A percentile compares a stretch with the other conserved stretches of the same genome.
These are phyloP conservation scores for Artemia sinica DNA, from an alignment of 2,888 invertebrate genomes.

Conservation along the genomic window DNA sequence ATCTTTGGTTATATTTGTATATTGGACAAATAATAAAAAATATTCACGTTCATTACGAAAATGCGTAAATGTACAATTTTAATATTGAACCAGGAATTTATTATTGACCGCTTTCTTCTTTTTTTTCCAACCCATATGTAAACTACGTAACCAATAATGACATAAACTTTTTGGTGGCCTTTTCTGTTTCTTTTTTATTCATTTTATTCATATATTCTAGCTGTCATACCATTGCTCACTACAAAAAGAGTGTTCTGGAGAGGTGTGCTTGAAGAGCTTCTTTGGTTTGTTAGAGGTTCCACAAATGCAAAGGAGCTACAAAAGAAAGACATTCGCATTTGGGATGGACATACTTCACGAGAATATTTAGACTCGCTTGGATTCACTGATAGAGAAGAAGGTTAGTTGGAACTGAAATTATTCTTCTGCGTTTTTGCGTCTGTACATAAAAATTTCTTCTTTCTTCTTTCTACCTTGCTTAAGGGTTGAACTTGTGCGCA, in stretches of 20 bases:
- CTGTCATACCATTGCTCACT: conserved; percentile 65
- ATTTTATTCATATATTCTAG: conserved; percentile 28
- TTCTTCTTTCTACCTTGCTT: too few relatives aligned
- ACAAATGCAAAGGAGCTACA: conserved; percentile 69
- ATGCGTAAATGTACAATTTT: too few relatives aligned
- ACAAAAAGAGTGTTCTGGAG: conserved; percentile 86
- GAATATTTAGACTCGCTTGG: conserved; percentile 72
- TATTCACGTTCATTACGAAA: too few relatives aligned
- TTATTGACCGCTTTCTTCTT: too few relatives aligned
- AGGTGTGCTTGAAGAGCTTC: conserved; percentile 73
- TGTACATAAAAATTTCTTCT: too few relatives aligned
- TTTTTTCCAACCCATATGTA: too few relatives aligned
- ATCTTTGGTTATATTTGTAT: too few relatives aligned
- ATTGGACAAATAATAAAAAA: too few relatives aligned
- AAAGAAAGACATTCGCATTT: conserved; percentile 67
- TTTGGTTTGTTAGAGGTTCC: conserved; percentile 84
- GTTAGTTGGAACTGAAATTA: conserved; percentile 31
- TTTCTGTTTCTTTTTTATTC: conserved; percentile 15
- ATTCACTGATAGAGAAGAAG: conserved; percentile 65
- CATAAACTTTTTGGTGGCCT: background rate
- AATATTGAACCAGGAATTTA: too few relatives aligned
- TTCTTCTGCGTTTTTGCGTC: background rate
- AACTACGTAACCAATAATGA: too few relatives aligned
- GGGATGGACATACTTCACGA: conserved; percentile 87
- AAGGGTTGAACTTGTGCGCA: too few relatives aligned